Base-by-base conservation (phyloP, 2,797 vertebrate species). In the Arnoldichthys spilopterus region DNA sequence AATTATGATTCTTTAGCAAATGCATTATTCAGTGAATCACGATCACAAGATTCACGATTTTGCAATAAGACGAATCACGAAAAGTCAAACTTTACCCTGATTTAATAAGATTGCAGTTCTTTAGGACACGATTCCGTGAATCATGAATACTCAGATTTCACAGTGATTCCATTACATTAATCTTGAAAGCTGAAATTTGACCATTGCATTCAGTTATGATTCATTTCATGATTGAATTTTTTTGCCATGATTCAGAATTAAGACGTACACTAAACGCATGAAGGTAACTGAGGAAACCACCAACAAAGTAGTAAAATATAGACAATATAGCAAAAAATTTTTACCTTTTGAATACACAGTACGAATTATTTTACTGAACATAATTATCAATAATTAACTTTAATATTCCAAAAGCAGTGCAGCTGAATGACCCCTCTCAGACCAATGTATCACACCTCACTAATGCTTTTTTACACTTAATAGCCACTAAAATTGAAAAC, bases 401-500 rank as follows among this genome's bases (percentile, higher is more conserved):
- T 37, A 37, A 28, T 20, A 9, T 9, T 34, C 18, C 13, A 13
- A n/a, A 63, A 63, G 4, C 3, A 11, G n/a, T 63, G 30, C 32
- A 59, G 26, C 26, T 59, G 56, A 59, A 59, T 28, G 2, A 1
- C 30, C 20, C 5, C 59, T 16, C 20, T 62, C 59, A 32, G 16
- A 32, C 18, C 1, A 9, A n/a, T 34, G 56, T 4, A 59, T 59
- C 26, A 59, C 13, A 28, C 15, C 6, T 3, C 26, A 1, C 56
- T 59, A 26, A 28, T 59, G 26, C 24, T 30, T 59, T 28, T 61
- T 20, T 34, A 8, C 30, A 20, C 1, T 59, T 32, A 63, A 63
- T 64, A 77, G 70, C 68, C 63, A 78, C 43, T 54, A 40, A 9
- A n/a, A 51, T 32, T 49, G 20, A 70, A 70, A n/a, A 6, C 18